Conservation (phyloP, 1,140 invertebrate species). For the Bombus pyrosoma region DNA sequence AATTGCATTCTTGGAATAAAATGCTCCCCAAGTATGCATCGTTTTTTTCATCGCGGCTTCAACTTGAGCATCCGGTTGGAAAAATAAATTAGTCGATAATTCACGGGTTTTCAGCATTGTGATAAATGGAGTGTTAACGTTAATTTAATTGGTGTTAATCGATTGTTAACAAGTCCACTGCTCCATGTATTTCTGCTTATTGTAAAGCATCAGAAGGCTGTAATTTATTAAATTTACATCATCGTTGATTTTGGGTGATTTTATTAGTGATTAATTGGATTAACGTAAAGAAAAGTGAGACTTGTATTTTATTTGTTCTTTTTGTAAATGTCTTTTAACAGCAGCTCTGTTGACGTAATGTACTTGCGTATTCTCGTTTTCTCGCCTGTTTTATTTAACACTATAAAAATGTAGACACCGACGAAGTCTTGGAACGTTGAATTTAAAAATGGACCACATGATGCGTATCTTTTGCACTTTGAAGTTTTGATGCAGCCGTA, state of each 20-base stretch:
- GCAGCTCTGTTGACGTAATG: too few species aligned
- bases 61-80: neutral
- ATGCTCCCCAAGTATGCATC: neutral
- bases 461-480: neutral
- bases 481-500: neutral
- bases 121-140: neutral
- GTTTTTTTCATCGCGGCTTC: neutral
- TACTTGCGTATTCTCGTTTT: too few species aligned
- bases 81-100: slow-evolving; percentile 10
- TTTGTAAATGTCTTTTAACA: neutral
- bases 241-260: neutral
- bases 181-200: neutral
- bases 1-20: slow-evolving; percentile 41
- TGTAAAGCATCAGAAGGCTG: neutral
- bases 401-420: neutral
- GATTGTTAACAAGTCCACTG: neutral
- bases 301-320: neutral
- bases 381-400: neutral
- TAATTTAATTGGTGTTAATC: neutral
- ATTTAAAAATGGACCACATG: neutral
- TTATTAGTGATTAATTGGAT: neutral
- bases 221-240: neutral
- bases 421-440: neutral
- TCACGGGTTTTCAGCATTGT: neutral
- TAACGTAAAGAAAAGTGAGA: neutral